Conservation (phyloP, 2,113 vertebrate species). For the Myodes glareolus region DNA sequence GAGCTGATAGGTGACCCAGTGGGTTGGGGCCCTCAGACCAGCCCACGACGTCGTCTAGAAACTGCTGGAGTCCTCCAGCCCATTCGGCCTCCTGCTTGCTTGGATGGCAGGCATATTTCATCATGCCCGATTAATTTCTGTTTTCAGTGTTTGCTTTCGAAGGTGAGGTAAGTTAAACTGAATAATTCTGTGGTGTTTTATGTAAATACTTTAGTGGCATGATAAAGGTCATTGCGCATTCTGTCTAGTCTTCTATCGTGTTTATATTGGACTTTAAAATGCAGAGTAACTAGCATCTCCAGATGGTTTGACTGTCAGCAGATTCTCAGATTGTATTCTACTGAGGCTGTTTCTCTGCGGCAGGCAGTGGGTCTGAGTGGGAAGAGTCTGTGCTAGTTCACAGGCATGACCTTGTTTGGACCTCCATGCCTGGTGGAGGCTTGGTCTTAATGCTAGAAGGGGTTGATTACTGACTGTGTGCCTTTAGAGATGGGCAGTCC, state of each 20-base stretch:
- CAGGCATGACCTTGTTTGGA: not conserved
- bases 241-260: not conserved
- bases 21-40: not conserved
- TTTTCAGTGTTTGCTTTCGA: slow-evolving; percentile 35
- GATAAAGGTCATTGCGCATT: not conserved
- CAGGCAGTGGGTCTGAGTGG: not conserved
- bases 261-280: not conserved
- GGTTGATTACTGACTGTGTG: not conserved
- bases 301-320: not conserved
- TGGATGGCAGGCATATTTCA: not conserved
- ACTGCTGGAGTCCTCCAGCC: too few relatives aligned
- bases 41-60: not conserved
- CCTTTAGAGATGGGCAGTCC: slow-evolving; percentile 30
- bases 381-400: not conserved
- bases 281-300: not conserved
- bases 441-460: not conserved
- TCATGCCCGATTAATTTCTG: not conserved
- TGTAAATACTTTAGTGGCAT: not conserved
- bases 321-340: not conserved
- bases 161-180: slow-evolving; percentile 4
- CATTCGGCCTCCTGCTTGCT: not conserved
- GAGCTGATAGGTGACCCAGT: not conserved
- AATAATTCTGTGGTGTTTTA: not conserved
- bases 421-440: not conserved
- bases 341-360: not conserved